phyloP scores from a whole-genome alignment of 2,888 invertebrate species.

The Lasius fuliginosus region DNA sequence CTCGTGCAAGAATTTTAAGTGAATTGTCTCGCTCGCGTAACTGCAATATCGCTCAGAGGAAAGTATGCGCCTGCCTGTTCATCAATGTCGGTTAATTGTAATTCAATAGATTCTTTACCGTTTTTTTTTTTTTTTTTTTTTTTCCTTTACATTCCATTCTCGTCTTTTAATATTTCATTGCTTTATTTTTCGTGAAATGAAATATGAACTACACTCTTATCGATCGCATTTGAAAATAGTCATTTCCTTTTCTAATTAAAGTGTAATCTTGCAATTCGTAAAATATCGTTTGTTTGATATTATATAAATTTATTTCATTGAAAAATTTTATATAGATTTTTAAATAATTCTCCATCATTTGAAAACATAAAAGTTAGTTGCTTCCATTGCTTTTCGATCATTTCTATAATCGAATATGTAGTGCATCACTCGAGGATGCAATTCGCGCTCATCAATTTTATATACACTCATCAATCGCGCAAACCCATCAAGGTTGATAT shows the following conservation, averaged over 20 bases:
- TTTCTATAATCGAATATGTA: slow-evolving; percentile 30
- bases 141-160: background rate
- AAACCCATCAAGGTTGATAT: slow-evolving; percentile 36
- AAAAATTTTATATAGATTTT: background rate
- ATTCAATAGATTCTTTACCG: background rate
- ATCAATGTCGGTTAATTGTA: background rate
- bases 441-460: slow-evolving; percentile 44
- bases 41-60: background rate
- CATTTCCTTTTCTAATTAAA: background rate
- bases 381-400: slow-evolving; percentile 11
- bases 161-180: background rate
- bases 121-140: background rate
- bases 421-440: background rate
- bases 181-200: background rate
- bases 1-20: slow-evolving; percentile 49
- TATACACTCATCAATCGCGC: slow-evolving; percentile 38
- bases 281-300: background rate
- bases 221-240: background rate
- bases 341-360: background rate
- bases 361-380: slow-evolving; percentile 3
- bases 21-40: slow-evolving; percentile 2
- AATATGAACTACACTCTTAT: background rate
- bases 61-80: background rate
- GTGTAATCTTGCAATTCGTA: background rate
- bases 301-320: background rate